These are phyloP conservation scores for Paramuricea clavata DNA, from an alignment of 92 coral and sea anemone genomes.

Conservation along the genomic window DNA sequence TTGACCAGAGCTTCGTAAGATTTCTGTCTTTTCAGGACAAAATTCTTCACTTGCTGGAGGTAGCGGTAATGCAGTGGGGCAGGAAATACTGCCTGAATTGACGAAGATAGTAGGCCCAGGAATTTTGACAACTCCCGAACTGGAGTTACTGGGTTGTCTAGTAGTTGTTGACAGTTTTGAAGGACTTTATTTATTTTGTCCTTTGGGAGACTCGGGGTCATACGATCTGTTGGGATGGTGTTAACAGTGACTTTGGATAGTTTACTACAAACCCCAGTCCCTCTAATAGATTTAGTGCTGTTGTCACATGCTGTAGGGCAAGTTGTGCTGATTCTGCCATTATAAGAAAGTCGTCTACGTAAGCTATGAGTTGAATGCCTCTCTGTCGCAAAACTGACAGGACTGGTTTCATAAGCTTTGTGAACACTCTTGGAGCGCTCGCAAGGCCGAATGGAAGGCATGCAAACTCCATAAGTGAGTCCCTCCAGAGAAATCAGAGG, in stretches of 20 bases:
- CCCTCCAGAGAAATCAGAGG: slow-evolving; percentile 52
- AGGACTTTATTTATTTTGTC: slow-evolving; percentile 37
- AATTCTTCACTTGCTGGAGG: slow-evolving; percentile 45
- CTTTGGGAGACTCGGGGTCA: slow-evolving; percentile 50
- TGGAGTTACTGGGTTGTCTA: slow-evolving; percentile 25
- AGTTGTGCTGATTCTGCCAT: slow-evolving; percentile 43
- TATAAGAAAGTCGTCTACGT: slow-evolving; percentile 71
- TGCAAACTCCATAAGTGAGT: slow-evolving; percentile 42
- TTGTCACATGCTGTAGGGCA: slow-evolving; percentile 21
- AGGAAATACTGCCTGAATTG: slow-evolving; percentile 63
- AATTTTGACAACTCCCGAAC: too few relatives aligned
- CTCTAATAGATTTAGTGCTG: slow-evolving; percentile 13
- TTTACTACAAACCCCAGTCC: slow-evolving; percentile 55
- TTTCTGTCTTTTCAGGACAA: slow-evolving; percentile 13
- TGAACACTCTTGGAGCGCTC: slow-evolving; percentile 58
- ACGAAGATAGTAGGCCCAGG: slow-evolving; percentile 70
- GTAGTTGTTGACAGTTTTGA: slow-evolving; percentile 46
- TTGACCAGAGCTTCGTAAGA: slow-evolving; percentile 56
- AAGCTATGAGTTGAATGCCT: slow-evolving; percentile 56
- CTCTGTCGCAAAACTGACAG: slow-evolving; percentile 5
- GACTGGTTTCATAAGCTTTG: slow-evolving; percentile 54
- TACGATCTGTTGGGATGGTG: slow-evolving; percentile 16
- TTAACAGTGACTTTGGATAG: background rate
- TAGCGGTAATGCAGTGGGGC: slow-evolving; percentile 65
- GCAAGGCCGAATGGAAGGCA: slow-evolving; percentile 59